phyloP scores from a whole-genome alignment of 2,113 vertebrate species.

The Ranitomeya variabilis region DNA sequence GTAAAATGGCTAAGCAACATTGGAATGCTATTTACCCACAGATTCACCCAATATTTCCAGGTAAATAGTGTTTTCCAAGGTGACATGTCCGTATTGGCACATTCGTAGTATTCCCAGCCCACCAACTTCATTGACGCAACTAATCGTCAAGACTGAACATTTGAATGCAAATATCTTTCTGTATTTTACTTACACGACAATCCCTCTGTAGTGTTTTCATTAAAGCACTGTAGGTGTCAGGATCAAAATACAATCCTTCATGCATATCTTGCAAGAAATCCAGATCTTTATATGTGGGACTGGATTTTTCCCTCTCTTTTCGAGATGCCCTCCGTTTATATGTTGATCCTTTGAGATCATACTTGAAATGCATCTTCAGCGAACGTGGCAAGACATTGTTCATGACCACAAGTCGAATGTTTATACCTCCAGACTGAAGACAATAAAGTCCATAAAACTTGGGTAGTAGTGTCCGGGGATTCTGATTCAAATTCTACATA shows the following conservation, averaged over 20 bases:
- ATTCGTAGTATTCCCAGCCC: not conserved
- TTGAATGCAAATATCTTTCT: not conserved
- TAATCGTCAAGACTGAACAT: too few relatives aligned
- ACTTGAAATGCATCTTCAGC: constrained; percentile 91
- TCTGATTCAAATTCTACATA: constrained; percentile 93
- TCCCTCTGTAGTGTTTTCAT: constrained; percentile 96
- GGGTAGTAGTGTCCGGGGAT: constrained; percentile 90
- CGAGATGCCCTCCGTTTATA: constrained; percentile 90
- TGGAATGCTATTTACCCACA: too few relatives aligned
- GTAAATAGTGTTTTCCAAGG: too few relatives aligned
- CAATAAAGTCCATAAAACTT: constrained; percentile 97
- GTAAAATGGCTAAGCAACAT: too few relatives aligned
- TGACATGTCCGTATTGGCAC: too few relatives aligned
- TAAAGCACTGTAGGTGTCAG: constrained; percentile 88
- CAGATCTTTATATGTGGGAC: constrained; percentile 92
- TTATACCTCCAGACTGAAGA: constrained; percentile 86
- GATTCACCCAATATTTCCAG: too few relatives aligned
- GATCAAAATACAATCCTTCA: constrained; percentile 91
- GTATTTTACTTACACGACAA: constrained; percentile 82
- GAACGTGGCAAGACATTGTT: constrained; percentile 91
- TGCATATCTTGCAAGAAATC: constrained; percentile 97
- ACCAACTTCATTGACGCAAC: not conserved
- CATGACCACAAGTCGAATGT: constrained; percentile 91
- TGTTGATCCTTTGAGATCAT: constrained; percentile 93
- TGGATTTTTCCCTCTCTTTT: constrained; percentile 84